Conservation (phyloP, 2,888 invertebrate species). For the Atherix ibis region DNA sequence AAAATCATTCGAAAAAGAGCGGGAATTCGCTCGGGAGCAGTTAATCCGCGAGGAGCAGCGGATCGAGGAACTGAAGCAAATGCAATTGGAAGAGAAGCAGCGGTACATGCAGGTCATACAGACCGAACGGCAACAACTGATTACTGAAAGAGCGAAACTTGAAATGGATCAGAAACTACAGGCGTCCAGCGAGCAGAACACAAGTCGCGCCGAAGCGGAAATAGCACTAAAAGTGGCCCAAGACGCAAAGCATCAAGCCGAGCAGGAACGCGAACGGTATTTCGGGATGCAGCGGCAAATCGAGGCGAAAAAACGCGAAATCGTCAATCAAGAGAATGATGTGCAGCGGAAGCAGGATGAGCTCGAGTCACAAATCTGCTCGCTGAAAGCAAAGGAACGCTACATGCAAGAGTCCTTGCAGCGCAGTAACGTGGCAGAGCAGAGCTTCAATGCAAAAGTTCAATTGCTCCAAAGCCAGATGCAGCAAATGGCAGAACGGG, state of each 20-base stretch:
- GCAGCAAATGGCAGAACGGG: constrained; percentile 25
- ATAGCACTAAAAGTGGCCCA: constrained; percentile 27
- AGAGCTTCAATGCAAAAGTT: constrained; percentile 23
- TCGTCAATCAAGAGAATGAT: constrained; percentile 24
- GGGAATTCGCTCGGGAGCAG: constrained; percentile 25
- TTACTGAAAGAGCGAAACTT: constrained; percentile 23
- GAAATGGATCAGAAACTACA: constrained; percentile 23
- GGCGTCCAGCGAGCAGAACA: constrained; percentile 13
- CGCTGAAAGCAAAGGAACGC: constrained; percentile 23
- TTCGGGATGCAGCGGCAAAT: constrained; percentile 25
- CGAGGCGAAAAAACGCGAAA: constrained; percentile 24
- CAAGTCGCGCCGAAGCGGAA: constrained; percentile 24
- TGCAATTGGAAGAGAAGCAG: constrained; percentile 23
- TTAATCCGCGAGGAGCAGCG: constrained; percentile 26
- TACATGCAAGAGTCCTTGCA: constrained; percentile 19
- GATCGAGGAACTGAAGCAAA: constrained; percentile 24
- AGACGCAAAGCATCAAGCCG: constrained; percentile 27
- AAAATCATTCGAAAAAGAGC: constrained; percentile 26
- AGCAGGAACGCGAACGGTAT: constrained; percentile 26
- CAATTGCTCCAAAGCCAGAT: constrained; percentile 22
- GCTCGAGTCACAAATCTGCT: constrained; percentile 19
- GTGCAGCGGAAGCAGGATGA: constrained; percentile 25
- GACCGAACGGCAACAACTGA: constrained; percentile 22
- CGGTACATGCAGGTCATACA: constrained; percentile 22
- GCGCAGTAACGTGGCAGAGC: constrained; percentile 20